Evolutionary conservation across 2,113 vertebrate species (phyloP).

Genomic region (Myrmophylax atrothorax): DNA sequence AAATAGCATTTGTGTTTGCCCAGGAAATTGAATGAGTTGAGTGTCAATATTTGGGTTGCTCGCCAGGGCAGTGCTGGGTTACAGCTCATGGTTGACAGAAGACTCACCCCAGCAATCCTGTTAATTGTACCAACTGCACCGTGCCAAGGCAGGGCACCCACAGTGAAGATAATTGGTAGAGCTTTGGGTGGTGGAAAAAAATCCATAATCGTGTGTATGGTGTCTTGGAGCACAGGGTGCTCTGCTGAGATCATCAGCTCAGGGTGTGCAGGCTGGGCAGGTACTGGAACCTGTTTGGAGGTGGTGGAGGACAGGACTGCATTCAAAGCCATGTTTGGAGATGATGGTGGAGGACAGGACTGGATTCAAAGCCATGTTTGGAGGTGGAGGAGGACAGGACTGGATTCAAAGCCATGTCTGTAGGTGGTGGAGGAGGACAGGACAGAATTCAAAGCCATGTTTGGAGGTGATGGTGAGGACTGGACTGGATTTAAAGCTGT

Average conservation of each 20-base stretch:
- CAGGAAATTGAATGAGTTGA: background rate
- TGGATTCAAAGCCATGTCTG: no score
- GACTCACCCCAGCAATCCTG: background rate
- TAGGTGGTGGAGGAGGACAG: no score
- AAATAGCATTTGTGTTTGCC: background rate
- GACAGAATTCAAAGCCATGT: no score
- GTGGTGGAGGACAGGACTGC: background rate
- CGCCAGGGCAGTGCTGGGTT: background rate
- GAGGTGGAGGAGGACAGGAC: no score
- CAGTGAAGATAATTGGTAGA: background rate
- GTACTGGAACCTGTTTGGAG: background rate
- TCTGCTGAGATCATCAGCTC: background rate
- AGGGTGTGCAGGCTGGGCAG: background rate
- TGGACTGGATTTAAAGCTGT: no score
- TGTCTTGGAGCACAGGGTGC: background rate
- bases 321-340: background rate
- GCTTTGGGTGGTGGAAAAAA: background rate
- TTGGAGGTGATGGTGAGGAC: no score
- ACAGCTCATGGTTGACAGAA: background rate
- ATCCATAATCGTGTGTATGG: accelerated
- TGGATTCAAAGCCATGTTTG: no score
- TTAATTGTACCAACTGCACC: background rate
- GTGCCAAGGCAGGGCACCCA: no score
- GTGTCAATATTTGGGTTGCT: conserved; percentile 14
- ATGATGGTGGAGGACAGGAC: background rate